Evolutionary conservation across 2,797 vertebrate genomes (phyloP), one percentile per base, ranked within the genome.

Genomic region (Ciconia nigra): DNA sequence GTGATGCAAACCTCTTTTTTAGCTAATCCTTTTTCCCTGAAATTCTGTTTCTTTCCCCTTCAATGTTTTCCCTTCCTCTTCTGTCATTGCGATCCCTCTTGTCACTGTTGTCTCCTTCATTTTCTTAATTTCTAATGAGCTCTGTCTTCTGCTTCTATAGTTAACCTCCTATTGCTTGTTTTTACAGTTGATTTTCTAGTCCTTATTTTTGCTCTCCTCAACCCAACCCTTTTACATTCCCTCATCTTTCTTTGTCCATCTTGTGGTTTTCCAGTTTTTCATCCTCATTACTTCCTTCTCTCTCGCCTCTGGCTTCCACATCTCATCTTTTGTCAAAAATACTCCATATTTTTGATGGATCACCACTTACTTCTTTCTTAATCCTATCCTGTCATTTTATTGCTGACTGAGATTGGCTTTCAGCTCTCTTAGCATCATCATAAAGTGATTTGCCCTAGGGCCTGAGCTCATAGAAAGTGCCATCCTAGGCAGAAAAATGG

Each of bases 261-360:
- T 67, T 49, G 22, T 52, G 66, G 47, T 78, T 91, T 76, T 93
- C 61, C 46, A 65, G 73, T 63, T 87, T 95, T 93, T 91, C 59
- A 94, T 94, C n/a, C 61, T 86, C 76, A 71, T 90, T 89, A 71
- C 77, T 82, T 95, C 49, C 54, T 85, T 78, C 37, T 73, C 39
- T 49, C 63, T 87, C 74, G 66, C 91, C 80, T 81, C 76, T 92
- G 90, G 78, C 80, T 86, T 93, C 58, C n/a, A 76, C 57, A 67
- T 93, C 65, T 70, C 77, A 83, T 85, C 57, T 87, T 96, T 89
- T 89, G 87, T 95, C 76, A 95, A 89, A 97, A 90, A 77, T 71
- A 26, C 57, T 95, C 79, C 39, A 86, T 92, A 70, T 91, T 93
- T 95, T 89, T 95, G 79, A 95, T 78, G 89, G 79, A 95, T 94